Percentiles rank a stretch among this genome's conserved stretches.
Conservation (phyloP, 2,113 vertebrate genomes). For the Tychaedon coryphoeus region DNA sequence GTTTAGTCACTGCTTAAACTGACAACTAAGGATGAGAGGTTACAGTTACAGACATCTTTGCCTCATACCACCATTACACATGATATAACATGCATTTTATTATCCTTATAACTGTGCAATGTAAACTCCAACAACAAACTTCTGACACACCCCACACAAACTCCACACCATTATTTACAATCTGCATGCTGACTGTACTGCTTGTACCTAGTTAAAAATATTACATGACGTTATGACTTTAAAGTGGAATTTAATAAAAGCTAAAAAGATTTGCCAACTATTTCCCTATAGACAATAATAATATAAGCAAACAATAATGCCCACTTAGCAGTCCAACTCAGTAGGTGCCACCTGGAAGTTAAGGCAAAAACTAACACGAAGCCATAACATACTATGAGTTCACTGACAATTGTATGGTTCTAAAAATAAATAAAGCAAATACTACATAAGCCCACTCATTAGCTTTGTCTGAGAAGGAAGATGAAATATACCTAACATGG, state of each 20-base stretch:
- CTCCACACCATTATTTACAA: neutral
- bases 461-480: neutral
- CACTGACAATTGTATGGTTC: neutral
- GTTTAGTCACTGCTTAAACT: neutral
- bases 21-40: neutral
- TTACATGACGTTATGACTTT: accelerated
- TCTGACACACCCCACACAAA: neutral
- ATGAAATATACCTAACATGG: neutral
- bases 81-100: neutral
- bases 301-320: neutral
- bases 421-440: neutral
- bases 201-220: neutral
- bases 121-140: neutral
- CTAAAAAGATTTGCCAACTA: neutral
- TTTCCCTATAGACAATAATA: neutral
- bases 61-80: neutral
- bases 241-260: neutral
- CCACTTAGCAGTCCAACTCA: neutral
- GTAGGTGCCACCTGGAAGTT: neutral
- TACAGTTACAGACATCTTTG: neutral
- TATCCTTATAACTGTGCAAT: neutral
- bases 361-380: neutral
- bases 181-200: neutral
- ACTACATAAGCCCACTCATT: neutral
- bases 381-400: neutral